A percentile compares a stretch with the other conserved stretches of the same genome.
Evolutionary conservation across 2,797 vertebrate species (phyloP).

Genomic region (Dendrocincla tyrannina): DNA sequence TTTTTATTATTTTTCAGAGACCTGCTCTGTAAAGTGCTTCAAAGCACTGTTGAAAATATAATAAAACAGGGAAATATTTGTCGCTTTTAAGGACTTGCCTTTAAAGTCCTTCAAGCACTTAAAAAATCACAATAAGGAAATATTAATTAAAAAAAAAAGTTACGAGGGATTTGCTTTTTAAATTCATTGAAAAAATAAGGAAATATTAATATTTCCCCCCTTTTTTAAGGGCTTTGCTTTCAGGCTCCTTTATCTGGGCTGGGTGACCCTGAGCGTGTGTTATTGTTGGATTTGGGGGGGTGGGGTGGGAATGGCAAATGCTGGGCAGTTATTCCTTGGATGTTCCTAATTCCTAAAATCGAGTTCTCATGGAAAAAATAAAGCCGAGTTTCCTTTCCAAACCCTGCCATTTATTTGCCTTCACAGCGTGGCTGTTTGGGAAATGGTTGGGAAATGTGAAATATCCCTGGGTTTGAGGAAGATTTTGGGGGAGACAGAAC

Average conservation of each 20-base stretch:
- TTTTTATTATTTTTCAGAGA: background rate
- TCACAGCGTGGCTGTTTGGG: background rate
- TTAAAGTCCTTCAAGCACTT: background rate
- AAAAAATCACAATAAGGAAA: background rate
- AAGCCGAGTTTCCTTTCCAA: background rate
- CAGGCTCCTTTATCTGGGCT: background rate
- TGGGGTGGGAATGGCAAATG: background rate
- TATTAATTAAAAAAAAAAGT: too few species aligned
- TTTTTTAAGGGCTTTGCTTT: background rate
- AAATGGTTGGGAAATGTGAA: background rate
- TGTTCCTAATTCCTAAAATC: background rate
- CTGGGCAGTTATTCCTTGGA: background rate
- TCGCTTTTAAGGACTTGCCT: background rate
- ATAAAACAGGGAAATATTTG: background rate
- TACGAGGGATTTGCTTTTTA: background rate
- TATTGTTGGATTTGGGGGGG: too few species aligned
- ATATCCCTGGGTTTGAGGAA: background rate
- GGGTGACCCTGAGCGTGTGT: background rate
- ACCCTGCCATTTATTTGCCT: background rate
- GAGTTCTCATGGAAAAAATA: constrained; percentile 27
- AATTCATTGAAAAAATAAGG: background rate
- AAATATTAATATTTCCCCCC: fast-evolving
- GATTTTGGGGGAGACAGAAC: background rate
- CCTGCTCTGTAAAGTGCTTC: background rate
- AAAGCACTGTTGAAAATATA: background rate